phyloP scores from a whole-genome alignment of 2,113 vertebrate species.

The Psophia crepitans region DNA sequence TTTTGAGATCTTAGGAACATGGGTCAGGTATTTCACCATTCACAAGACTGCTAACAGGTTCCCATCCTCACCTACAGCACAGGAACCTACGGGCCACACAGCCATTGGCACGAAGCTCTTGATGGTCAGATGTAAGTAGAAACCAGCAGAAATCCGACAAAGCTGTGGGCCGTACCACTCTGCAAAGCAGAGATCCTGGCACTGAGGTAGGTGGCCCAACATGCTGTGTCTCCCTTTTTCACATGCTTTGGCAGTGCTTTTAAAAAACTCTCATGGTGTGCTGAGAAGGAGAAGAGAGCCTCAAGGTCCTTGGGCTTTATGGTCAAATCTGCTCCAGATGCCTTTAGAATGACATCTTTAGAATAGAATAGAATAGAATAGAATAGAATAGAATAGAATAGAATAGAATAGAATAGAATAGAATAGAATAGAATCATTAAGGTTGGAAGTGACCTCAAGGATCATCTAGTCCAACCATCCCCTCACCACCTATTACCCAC shows the following conservation, averaged over 20 bases:
- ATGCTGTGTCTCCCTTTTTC: background rate
- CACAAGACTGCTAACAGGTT: background rate
- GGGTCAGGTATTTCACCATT: background rate
- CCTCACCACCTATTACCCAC: too few species aligned
- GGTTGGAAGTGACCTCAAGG: too few species aligned
- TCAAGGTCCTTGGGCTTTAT: background rate
- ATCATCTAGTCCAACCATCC: too few species aligned
- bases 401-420: too few species aligned
- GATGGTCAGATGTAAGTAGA: background rate
- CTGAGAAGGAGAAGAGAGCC: background rate
- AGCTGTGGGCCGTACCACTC: background rate
- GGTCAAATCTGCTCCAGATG: background rate
- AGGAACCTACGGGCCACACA: background rate
- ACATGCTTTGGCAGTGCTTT: background rate
- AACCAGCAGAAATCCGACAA: background rate
- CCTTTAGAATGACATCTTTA: background rate
- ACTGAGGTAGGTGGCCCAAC: background rate
- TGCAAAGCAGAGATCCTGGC: background rate
- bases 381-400: too few species aligned
- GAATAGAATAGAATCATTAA: too few species aligned
- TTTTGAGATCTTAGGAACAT: background rate
- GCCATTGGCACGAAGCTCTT: background rate
- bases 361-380: too few species aligned
- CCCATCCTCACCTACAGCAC: background rate
- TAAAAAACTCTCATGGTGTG: rapidly evolving